phyloP scores from a whole-genome alignment of 2,113 vertebrate genomes.

The Mesocricetus auratus region DNA sequence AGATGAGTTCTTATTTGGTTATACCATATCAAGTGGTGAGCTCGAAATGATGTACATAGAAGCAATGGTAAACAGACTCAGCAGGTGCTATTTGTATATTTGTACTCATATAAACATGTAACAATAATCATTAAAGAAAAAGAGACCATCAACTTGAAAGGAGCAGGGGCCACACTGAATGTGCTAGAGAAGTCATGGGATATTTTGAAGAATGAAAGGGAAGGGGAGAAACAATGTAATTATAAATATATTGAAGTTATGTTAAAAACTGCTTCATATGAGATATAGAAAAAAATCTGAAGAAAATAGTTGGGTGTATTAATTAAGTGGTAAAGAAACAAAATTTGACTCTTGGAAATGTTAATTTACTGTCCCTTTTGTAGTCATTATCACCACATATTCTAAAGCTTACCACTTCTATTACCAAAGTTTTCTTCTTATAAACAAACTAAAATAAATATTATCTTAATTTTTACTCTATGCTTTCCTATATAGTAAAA shows the following conservation, averaged over 20 bases:
- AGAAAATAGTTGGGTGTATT: not conserved
- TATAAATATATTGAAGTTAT: not conserved
- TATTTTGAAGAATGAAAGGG: not conserved
- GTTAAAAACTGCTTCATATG: not conserved
- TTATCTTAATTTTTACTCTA: not conserved
- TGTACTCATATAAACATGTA: not conserved
- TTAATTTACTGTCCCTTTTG: not conserved
- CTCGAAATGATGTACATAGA: not conserved
- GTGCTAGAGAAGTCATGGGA: not conserved
- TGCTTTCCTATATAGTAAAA: conserved; percentile 45
- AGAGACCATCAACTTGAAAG: not conserved
- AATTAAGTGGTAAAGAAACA: not conserved
- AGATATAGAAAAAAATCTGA: not conserved
- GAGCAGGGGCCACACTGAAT: not conserved
- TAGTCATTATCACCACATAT: not conserved
- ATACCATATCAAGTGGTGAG: not conserved
- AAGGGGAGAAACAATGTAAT: not conserved
- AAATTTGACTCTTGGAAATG: conserved; percentile 17
- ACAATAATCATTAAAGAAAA: not conserved
- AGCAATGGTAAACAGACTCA: not conserved
- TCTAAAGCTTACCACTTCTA: not conserved
- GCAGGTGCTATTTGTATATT: not conserved
- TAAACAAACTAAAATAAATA: not conserved
- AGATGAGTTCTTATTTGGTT: not conserved
- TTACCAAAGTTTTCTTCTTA: not conserved